Conservation (phyloP, 2,113 vertebrate genomes). For the Indri indri region DNA sequence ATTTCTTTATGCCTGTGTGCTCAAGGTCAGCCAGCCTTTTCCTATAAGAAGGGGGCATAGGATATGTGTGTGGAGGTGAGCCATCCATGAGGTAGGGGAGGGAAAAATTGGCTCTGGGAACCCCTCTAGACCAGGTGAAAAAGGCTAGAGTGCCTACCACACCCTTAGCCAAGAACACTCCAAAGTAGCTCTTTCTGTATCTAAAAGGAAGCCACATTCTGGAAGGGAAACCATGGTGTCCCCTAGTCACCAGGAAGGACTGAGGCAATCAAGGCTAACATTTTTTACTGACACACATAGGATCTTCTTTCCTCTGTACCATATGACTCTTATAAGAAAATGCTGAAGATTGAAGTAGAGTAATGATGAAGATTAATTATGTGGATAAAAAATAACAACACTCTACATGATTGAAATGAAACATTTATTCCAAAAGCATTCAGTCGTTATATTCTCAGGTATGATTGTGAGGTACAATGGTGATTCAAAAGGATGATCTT, state of each 20-base stretch:
- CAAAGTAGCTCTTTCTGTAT: neutral
- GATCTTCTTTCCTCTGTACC: neutral
- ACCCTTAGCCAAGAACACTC: neutral
- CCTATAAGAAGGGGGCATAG: neutral
- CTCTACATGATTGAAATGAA: neutral
- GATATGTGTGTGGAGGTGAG: fast-evolving
- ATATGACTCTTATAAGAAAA: neutral
- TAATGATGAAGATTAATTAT: neutral
- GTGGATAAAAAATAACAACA: neutral
- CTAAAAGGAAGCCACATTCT: neutral
- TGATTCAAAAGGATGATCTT: neutral
- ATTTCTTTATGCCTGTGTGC: neutral
- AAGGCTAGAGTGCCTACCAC: neutral
- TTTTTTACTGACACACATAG: neutral
- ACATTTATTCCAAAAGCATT: neutral
- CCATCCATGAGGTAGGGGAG: neutral
- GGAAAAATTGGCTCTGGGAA: neutral
- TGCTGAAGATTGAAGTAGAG: neutral
- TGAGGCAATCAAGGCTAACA: neutral
- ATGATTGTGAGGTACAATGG: neutral
- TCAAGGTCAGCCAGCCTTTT: neutral
- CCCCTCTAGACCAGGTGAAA: neutral
- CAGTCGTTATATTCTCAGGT: neutral
- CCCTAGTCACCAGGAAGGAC: neutral
- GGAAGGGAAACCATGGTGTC: fast-evolving